Base-by-base conservation (phyloP, 2,113 vertebrate species). In the Capreolus pygargus region DNA sequence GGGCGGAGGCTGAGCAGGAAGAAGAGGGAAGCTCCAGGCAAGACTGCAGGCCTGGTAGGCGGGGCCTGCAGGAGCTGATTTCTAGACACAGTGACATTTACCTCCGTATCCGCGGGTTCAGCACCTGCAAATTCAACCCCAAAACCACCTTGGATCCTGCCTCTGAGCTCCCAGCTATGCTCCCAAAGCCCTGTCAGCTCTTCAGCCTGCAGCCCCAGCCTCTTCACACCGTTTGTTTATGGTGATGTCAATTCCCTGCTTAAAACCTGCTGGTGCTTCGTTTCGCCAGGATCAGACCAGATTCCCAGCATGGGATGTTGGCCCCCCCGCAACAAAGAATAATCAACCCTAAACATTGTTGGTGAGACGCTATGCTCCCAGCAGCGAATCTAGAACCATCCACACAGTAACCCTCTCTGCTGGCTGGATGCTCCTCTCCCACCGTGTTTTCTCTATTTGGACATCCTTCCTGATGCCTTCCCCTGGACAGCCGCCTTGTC, bases 71-170 rank as follows among this genome's bases (percentile, higher is more conserved):
- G 79, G 13, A 21, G 6, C 39, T 36, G 57, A 55, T 8, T 8
- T 19, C 52, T 13, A 7, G 43, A 28, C 2, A 15, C 13, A 14
- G 30, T 0, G 28, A 27, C 79, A 27, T 14, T 28, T 17, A 45
- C 60, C 12, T 55, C n/a, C 3, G 21, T 15, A 36, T 83, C n/a
- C 0, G 2, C 0, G 7, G n/a, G 23, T 25, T 55, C 23, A 36
- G 33, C 11, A n/a, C 12, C 19, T 52, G 10, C 19, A 50, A 23
- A 82, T 82, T 82, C 50, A 82, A 54, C 33, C 19, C 54, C n/a
- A 3, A 39, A 36, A 50, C 45, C 33, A 55, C 52, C 81, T 84
- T 33, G 33, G n/a, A 25, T 15, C 19, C 19, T 2, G 4, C 8
- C 60, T 57, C 27, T 6, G 9, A 28, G 83, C 23, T 30, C 47